Evolutionary conservation across 2,888 invertebrate genomes (phyloP), one percentile per base, ranked within the genome.

Genomic region (Melanchra persicariae): DNA sequence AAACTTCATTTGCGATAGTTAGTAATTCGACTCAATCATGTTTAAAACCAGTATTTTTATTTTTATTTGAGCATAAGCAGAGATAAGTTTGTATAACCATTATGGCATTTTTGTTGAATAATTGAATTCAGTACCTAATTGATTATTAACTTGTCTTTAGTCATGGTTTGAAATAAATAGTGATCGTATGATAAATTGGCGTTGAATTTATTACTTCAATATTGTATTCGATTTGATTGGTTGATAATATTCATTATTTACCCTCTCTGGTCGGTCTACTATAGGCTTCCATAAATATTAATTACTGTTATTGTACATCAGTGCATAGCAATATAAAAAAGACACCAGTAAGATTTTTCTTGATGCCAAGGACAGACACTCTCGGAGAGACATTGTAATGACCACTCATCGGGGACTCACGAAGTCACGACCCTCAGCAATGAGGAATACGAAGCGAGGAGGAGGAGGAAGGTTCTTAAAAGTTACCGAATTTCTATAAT

Each of bases 1-100:
- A 45, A 70, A 51, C 12, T 55, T 47, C 24, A 47, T 59, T 62
- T 77, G 55, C 26, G 9, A 3, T 17, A 19, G n/a, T n/a, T 6
- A 55, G 0, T 37, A 55, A 4, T 37, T 37, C 19, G 26, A 58
- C 40, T 37, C 8, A 43, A 22, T 2, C 22, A 15, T 52, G 22
- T 40, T 43, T 24, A 2, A 2, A 22, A 19, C n/a, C 8, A 6
- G 5, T 34, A 37, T 47, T 15, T 40, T 15, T 47, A 40, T 49
- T 58, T 12, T 24, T 2, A 45, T 34, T 54, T 43, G 1, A 37
- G 12, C 17, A 26, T 26, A n/a, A 26, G 24, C 26, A 26, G 52
- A 26, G 19, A 24, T 40, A 40, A 9, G 0, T 24, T 47, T 43
- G n/a, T 49, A 9, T n/a, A 69, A 40, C 8, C 1, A 12, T 34